These are phyloP conservation scores for Acrossocheilus wenchowensis DNA, from an alignment of 2,797 vertebrate genomes.

Conservation along the genomic window DNA sequence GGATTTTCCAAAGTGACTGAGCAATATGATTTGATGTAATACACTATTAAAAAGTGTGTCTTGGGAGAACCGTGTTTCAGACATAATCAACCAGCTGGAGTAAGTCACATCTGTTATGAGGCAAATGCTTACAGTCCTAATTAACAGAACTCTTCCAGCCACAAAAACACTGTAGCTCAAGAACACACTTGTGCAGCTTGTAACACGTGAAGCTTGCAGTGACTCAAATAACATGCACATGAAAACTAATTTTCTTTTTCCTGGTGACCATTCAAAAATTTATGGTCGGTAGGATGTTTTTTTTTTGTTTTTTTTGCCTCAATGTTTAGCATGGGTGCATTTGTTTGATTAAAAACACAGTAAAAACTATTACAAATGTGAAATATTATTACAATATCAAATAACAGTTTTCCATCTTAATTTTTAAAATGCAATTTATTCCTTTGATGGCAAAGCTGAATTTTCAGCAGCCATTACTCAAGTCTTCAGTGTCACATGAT, in stretches of 20 bases:
- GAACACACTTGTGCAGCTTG: conserved; percentile 24
- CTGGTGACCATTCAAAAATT: neutral
- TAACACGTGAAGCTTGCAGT: conserved; percentile 12
- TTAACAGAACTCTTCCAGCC: conserved; percentile 32
- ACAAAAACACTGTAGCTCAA: conserved; percentile 19
- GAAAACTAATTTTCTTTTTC: neutral
- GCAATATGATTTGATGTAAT: conserved; percentile 57
- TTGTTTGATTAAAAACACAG: neutral
- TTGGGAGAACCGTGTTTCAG: conserved; percentile 38
- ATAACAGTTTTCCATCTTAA: neutral
- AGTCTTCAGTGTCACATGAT: neutral
- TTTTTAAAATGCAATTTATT: neutral
- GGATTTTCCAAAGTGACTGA: conserved; percentile 58
- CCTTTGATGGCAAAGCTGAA: neutral
- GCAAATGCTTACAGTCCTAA: conserved; percentile 22
- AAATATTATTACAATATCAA: neutral
- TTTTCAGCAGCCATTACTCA: neutral
- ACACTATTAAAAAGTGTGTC: conserved; percentile 46
- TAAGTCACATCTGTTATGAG: conserved; percentile 41
- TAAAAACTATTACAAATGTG: neutral
- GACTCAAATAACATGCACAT: conserved; percentile 7
- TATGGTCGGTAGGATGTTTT: no score
- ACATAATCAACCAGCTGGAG: conserved; percentile 42
- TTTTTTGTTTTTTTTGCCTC: neutral
- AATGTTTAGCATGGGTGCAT: neutral